A percentile compares a stretch with the other conserved stretches of the same genome.
Conservation (phyloP, 2,888 invertebrate species). For the Altica lythri region DNA sequence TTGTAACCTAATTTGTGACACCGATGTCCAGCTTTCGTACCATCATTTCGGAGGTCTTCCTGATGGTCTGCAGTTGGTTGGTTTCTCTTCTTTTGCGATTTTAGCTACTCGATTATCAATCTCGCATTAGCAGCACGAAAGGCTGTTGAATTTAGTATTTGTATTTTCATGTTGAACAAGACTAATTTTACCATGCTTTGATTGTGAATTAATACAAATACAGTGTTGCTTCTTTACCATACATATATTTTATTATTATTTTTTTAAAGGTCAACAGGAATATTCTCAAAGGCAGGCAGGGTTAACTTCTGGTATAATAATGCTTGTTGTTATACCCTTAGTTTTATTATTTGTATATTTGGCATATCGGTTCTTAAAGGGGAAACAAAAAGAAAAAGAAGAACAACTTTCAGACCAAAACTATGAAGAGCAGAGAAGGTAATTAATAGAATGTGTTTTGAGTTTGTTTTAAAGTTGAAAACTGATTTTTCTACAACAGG, state of each 20-base stretch:
- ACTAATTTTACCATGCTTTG: no score
- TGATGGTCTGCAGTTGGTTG: no score
- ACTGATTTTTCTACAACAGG: slow-evolving; percentile 41
- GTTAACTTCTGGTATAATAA: slow-evolving; percentile 75
- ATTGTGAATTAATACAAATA: neutral
- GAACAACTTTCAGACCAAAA: slow-evolving; percentile 39
- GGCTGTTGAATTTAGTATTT: no score
- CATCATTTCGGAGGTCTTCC: no score
- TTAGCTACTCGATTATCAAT: no score
- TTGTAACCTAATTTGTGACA: no score
- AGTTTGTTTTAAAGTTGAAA: no score
- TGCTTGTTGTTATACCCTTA: slow-evolving; percentile 76
- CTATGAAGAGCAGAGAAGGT: slow-evolving; percentile 31
- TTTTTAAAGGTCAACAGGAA: slow-evolving; percentile 78
- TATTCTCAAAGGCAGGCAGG: slow-evolving; percentile 79
- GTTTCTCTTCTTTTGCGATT: no score
- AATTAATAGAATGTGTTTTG: no score
- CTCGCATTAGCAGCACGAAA: no score
- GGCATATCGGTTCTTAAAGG: slow-evolving; percentile 50
- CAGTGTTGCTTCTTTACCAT: neutral
- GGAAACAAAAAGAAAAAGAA: slow-evolving; percentile 44
- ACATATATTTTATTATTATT: slow-evolving; percentile 3
- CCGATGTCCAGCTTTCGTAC: no score
- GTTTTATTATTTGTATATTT: slow-evolving; percentile 67
- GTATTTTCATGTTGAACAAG: no score